Conservation (phyloP, 2,113 vertebrate genomes). For the Brachirus orientalis region DNA sequence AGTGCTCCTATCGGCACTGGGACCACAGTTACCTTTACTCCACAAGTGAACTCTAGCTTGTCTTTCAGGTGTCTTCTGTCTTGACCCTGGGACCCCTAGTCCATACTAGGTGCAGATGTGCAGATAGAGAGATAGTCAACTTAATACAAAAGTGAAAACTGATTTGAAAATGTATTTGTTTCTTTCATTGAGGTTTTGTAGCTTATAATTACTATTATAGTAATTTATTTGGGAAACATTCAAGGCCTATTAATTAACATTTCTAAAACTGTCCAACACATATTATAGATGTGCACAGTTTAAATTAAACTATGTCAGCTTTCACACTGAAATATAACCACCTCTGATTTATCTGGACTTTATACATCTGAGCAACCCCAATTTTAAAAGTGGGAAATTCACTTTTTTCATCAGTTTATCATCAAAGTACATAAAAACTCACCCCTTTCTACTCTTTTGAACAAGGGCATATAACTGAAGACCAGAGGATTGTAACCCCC, state of each 20-base stretch:
- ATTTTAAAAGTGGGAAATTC: slow-evolving; percentile 59
- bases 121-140: no score
- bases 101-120: no score
- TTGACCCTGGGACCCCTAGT: no score
- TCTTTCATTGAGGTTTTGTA: slow-evolving; percentile 19
- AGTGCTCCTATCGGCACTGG: no score
- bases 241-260: slow-evolving; percentile 58
- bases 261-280: slow-evolving; percentile 56
- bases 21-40: no score
- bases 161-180: slow-evolving; percentile 10
- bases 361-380: slow-evolving; percentile 57
- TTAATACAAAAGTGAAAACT: slow-evolving; percentile 12
- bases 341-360: slow-evolving; percentile 73
- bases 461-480: slow-evolving; percentile 65
- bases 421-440: slow-evolving; percentile 74
- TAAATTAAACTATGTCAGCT: slow-evolving; percentile 66
- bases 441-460: slow-evolving; percentile 55
- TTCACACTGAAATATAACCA: slow-evolving; percentile 68
- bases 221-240: slow-evolving; percentile 50
- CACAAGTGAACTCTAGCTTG: no score
- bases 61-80: no score
- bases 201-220: slow-evolving; percentile 44
- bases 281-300: slow-evolving; percentile 55
- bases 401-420: slow-evolving; percentile 62
- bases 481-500: slow-evolving; percentile 67